These are phyloP conservation scores for Ctenochaetus hawaiiensis DNA, from an alignment of 2,797 vertebrate species.

Conservation along the genomic window DNA sequence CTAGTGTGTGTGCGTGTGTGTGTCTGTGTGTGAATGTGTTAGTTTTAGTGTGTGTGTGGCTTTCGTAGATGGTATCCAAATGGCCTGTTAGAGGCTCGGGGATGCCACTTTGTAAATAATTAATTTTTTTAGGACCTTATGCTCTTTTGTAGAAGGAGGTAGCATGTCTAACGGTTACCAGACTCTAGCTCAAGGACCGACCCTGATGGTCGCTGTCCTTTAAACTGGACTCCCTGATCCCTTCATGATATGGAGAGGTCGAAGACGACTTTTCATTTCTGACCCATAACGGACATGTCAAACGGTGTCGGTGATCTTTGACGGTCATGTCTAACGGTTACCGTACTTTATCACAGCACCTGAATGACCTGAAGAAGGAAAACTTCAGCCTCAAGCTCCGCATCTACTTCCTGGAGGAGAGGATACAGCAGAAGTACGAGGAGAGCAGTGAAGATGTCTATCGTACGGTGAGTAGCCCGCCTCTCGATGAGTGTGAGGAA, in stretches of 20 bases:
- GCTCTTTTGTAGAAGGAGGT: slow-evolving; percentile 44
- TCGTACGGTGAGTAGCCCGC: slow-evolving; percentile 88
- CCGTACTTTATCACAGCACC: slow-evolving; percentile 98
- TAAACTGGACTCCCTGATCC: slow-evolving; percentile 54
- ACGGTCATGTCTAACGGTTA: slow-evolving; percentile 97
- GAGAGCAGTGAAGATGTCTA: slow-evolving; percentile 93
- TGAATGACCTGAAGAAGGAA: slow-evolving; percentile 99
- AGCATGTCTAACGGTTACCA: slow-evolving; percentile 62
- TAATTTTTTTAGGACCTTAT: slow-evolving; percentile 22
- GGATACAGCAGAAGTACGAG: slow-evolving; percentile 96
- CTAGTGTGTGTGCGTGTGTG: slow-evolving; percentile 33
- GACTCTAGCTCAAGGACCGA: slow-evolving; percentile 57
- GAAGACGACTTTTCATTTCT: slow-evolving; percentile 56
- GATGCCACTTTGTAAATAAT: slow-evolving; percentile 50
- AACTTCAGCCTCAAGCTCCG: slow-evolving; percentile 99
- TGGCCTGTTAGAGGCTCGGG: slow-evolving; percentile 40
- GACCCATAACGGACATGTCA: slow-evolving; percentile 71
- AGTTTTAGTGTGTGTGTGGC: slow-evolving; percentile 46
- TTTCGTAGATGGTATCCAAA: slow-evolving; percentile 30
- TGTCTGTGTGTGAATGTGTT: slow-evolving; percentile 54
- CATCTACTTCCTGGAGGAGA: slow-evolving; percentile 99
- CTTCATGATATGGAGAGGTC: slow-evolving; percentile 35
- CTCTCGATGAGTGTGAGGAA: background rate
- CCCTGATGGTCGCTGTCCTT: slow-evolving; percentile 40
- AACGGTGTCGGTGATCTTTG: slow-evolving; percentile 78